phyloP scores from a whole-genome alignment of 2,113 vertebrate genomes.

The Scartelaos histophorus region DNA sequence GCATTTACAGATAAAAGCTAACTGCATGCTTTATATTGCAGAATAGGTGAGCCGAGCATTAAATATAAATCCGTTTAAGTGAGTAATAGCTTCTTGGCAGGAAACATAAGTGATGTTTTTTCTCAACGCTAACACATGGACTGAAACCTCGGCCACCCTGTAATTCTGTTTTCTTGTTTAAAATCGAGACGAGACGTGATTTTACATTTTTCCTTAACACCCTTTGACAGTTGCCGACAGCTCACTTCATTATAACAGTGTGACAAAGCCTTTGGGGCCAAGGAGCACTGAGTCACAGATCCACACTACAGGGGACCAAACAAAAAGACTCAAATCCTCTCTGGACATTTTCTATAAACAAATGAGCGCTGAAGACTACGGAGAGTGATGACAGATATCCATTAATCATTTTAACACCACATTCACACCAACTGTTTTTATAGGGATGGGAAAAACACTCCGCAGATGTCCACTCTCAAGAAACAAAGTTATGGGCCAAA shows the following conservation, averaged over 20 bases:
- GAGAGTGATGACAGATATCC: conserved; percentile 28
- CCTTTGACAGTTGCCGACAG: conserved; percentile 28
- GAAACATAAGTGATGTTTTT: conserved; percentile 7
- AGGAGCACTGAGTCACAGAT: background rate
- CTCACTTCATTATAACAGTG: conserved; percentile 30
- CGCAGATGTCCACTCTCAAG: conserved; percentile 14
- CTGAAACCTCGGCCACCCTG: conserved; percentile 3
- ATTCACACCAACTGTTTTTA: conserved; percentile 1
- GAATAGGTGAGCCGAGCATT: background rate
- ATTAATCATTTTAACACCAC: conserved; percentile 33
- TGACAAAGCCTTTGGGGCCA: conserved; percentile 28
- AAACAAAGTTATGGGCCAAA: conserved; percentile 17
- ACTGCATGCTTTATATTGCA: background rate
- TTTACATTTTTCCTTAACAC: conserved; percentile 16
- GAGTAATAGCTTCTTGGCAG: conserved; percentile 7
- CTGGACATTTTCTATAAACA: conserved; percentile 15
- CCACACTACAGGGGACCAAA: conserved; percentile 4
- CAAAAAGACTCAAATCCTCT: conserved; percentile 10
- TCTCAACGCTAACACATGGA: background rate
- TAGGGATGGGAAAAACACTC: background rate
- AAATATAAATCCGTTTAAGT: background rate
- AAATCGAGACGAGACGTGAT: conserved; percentile 13
- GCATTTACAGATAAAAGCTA: background rate
- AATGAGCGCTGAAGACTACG: conserved; percentile 23
- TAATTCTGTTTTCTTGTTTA: conserved; percentile 22